phyloP scores from a whole-genome alignment of 1,140 invertebrate genomes.

The Lutraria rhynchaena region DNA sequence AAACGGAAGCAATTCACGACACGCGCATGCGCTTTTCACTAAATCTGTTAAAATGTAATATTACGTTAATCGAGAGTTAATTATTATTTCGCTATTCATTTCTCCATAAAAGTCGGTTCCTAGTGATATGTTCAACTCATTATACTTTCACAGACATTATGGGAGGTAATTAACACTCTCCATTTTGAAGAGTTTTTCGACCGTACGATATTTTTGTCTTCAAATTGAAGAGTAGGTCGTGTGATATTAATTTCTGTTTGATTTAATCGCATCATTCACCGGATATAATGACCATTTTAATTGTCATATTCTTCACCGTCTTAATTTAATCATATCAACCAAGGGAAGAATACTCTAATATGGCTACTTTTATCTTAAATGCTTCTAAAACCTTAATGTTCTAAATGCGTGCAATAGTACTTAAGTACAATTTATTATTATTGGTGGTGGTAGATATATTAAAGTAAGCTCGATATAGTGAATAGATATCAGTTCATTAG shows the following conservation, averaged over 20 bases:
- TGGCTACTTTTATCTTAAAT: too few relatives aligned
- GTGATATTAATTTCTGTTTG: neutral
- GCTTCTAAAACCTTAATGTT: too few relatives aligned
- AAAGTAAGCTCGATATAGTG: too few relatives aligned
- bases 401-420: too few relatives aligned
- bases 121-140: neutral
- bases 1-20: constrained; percentile 20
- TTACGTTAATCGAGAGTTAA: constrained; percentile 36
- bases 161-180: neutral
- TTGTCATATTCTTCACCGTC: too few relatives aligned
- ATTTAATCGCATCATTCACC: neutral
- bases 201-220: neutral
- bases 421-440: too few relatives aligned
- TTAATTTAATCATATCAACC: too few relatives aligned
- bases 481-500: too few relatives aligned
- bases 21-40: constrained; percentile 32
- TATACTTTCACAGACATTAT: neutral
- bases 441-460: too few relatives aligned
- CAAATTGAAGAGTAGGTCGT: neutral
- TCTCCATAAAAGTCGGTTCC: constrained; percentile 26
- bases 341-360: too few relatives aligned
- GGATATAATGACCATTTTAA: neutral
- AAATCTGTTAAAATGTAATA: constrained; percentile 35
- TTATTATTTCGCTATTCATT: constrained; percentile 47
- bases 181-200: neutral